phyloP scores from a whole-genome alignment of 2,113 vertebrate species.

The Struthio camelus region DNA sequence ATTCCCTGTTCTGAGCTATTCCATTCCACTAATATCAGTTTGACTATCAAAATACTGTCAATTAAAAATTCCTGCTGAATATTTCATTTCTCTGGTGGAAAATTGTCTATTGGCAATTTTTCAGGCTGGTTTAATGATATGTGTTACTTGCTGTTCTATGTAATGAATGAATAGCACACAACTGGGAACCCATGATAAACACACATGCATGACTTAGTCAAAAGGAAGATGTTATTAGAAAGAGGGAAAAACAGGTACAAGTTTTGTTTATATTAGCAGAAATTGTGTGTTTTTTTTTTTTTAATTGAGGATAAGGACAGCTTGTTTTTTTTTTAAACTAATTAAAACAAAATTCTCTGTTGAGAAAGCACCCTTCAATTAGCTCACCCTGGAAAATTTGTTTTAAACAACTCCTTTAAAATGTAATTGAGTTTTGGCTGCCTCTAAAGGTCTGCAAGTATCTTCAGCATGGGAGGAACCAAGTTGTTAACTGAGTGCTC shows the following conservation, averaged over 20 bases:
- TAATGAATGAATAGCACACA: background rate
- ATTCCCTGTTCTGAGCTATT: background rate
- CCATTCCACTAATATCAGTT: background rate
- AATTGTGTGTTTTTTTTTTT: background rate
- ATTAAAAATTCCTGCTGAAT: background rate
- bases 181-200: background rate
- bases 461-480: background rate
- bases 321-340: background rate
- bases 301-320: background rate
- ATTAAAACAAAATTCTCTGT: background rate
- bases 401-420: background rate
- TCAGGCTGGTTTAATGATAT: background rate
- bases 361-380: background rate
- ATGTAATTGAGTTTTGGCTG: background rate
- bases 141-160: background rate
- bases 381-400: background rate
- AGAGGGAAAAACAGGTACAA: background rate
- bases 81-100: background rate
- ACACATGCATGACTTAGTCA: background rate
- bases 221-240: background rate
- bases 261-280: background rate
- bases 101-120: background rate
- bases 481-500: background rate
- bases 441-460: background rate
- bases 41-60: background rate